phyloP scores from a whole-genome alignment of 2,113 vertebrate species.

The Tonatia bakeri region DNA sequence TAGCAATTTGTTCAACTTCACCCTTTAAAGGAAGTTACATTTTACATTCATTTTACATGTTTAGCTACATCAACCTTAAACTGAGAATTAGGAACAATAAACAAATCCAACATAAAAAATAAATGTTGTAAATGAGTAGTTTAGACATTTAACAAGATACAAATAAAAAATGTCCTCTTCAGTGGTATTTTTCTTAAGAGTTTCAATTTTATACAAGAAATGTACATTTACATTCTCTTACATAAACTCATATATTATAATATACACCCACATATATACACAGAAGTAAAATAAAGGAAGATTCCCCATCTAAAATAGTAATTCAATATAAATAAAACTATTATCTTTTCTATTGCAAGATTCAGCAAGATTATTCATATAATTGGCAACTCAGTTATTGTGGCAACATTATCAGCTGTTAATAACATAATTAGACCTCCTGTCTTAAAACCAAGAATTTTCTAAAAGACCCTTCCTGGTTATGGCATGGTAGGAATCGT shows the following conservation, averaged over 20 bases:
- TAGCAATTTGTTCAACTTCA: constrained; percentile 97
- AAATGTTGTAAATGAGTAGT: not conserved
- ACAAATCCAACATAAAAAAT: not conserved
- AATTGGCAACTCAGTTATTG: not conserved
- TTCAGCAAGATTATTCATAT: not conserved
- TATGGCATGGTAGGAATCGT: not conserved
- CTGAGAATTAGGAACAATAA: not conserved
- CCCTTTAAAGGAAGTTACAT: constrained; percentile 83
- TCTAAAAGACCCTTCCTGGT: not conserved
- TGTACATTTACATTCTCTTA: not conserved
- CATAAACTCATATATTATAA: not conserved
- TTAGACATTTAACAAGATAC: not conserved
- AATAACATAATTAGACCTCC: not conserved
- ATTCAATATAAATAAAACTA: not conserved
- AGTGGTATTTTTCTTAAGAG: not conserved
- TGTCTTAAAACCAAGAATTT: constrained; percentile 14
- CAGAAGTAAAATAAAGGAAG: not conserved
- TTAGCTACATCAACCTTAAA: constrained; percentile 25
- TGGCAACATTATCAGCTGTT: not conserved
- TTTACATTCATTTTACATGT: constrained; percentile 31
- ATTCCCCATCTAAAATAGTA: not conserved
- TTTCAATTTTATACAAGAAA: not conserved
- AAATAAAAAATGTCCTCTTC: not conserved
- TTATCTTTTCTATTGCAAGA: constrained; percentile 1
- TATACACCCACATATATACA: not conserved